phyloP scores from a whole-genome alignment of 1,140 invertebrate genomes.

The Lepidotrigona ventralis region DNA sequence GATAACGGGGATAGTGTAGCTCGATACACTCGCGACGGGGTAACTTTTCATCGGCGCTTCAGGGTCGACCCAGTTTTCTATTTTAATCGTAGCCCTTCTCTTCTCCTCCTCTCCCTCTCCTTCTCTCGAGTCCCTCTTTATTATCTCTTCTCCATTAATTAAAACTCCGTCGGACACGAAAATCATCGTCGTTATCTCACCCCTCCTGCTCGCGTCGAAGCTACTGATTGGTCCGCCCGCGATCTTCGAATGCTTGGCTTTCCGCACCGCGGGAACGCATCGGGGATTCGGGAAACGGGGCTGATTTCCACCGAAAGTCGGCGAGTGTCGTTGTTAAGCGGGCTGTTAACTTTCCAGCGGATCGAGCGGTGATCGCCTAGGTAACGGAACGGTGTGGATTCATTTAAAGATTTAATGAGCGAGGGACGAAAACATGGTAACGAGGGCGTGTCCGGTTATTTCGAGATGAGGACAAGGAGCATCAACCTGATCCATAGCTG shows the following conservation, averaged over 20 bases:
- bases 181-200: neutral
- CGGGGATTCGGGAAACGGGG: too few relatives aligned
- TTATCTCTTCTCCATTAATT: conserved; percentile 39
- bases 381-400: conserved; percentile 5
- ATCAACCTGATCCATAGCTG: conserved; percentile 59
- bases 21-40: neutral
- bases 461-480: conserved; percentile 65
- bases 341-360: neutral
- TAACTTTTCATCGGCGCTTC: conserved; percentile 29
- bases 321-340: conserved; percentile 24
- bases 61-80: conserved; percentile 48
- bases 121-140: conserved; percentile 28
- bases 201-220: neutral
- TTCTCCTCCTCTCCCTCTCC: neutral
- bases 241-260: too few relatives aligned
- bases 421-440: conserved; percentile 64
- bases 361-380: neutral
- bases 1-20: conserved; percentile 10
- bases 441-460: conserved; percentile 68
- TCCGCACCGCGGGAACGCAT: neutral
- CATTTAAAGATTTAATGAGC: conserved; percentile 41
- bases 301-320: neutral
- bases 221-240: neutral
- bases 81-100: conserved; percentile 45
- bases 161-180: conserved; percentile 16